Percentiles rank a stretch among this genome's conserved stretches.
Conservation (phyloP, 2,888 invertebrate species). For the Caenorhabditis afra region DNA sequence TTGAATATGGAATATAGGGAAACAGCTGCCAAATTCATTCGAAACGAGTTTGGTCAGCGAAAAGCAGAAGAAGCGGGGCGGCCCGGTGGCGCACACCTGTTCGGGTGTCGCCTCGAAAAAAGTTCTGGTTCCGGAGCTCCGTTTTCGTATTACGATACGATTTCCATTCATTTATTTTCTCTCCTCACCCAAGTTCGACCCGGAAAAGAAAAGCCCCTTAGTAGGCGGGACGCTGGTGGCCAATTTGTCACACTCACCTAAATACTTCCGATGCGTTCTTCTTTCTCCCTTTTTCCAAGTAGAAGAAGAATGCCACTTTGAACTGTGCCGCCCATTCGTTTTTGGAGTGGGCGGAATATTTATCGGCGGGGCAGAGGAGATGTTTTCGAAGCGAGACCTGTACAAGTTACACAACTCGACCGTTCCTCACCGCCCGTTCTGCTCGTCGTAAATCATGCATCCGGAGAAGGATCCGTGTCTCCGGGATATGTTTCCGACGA, state of each 20-base stretch:
- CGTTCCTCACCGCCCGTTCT: not conserved
- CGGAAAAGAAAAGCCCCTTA: not conserved
- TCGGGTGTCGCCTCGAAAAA: not conserved
- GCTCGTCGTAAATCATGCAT: too few relatives aligned
- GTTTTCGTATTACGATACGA: not conserved
- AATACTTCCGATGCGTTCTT: conserved; percentile 44
- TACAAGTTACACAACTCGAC: not conserved
- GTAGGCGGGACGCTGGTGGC: conserved; percentile 17
- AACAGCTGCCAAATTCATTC: conserved; percentile 14
- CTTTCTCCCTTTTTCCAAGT: not conserved
- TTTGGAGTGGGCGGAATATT: conserved; percentile 24
- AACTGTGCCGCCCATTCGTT: conserved; percentile 44
- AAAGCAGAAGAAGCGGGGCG: not conserved
- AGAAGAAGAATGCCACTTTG: conserved; percentile 46
- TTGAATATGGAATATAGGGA: conserved; percentile 9
- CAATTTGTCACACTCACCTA: conserved; percentile 59
- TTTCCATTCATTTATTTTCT: too few relatives aligned
- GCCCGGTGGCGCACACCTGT: conserved; percentile 3
- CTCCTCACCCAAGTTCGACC: not conserved
- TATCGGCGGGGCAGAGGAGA: not conserved
- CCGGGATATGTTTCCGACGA: not conserved
- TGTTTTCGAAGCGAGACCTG: too few relatives aligned
- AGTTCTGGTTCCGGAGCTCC: not conserved
- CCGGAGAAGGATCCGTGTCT: too few relatives aligned
- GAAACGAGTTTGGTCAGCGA: not conserved